Evolutionary conservation across 2,888 invertebrate genomes (phyloP), one percentile per base, ranked within the genome.

Genomic region (Polydesmus complanatus): DNA sequence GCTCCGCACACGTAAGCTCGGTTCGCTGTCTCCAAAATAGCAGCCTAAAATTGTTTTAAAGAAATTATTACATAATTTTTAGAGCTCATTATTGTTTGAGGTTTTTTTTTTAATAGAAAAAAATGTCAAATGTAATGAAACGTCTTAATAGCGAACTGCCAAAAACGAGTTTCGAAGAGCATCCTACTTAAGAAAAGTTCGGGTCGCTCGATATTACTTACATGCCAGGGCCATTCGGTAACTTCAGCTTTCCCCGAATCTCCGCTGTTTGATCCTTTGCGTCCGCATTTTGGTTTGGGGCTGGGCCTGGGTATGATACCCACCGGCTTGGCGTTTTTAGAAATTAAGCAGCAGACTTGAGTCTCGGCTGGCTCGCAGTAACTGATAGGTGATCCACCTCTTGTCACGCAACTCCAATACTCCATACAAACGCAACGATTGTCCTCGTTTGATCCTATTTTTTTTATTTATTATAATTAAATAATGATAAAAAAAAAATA

Each of bases 171-270:
- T n/a, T n/a, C n/a, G n/a, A n/a, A n/a, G n/a, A n/a, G n/a, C n/a
- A n/a, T n/a, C n/a, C n/a, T n/a, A n/a, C n/a, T n/a, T n/a, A n/a
- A n/a, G n/a, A n/a, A n/a, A n/a, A n/a, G n/a, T n/a, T n/a, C n/a
- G n/a, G n/a, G n/a, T n/a, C n/a, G n/a, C n/a, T n/a, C n/a, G n/a
- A n/a, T n/a, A n/a, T n/a, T n/a, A 68, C 72, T 69, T 66, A 74
- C 75, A 68, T 75, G 75, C 75, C 75, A 75, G 3, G 73, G 73
- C 74, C 74, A 75, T 65, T 75, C 75, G 5, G 69, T 70, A 56
- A 73, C 70, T 65, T 72, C 71, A 1, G 74, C 73, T 25, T 68
- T 65, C 14, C 69, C 67, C n/a, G 66, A 64, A 55, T 68, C 67
- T 3, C 66, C 64, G 18, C 54, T 54, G 54, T 27, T 54, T 22